phyloP scores from a whole-genome alignment of 2,113 vertebrate genomes.

The Scalopus aquaticus region DNA sequence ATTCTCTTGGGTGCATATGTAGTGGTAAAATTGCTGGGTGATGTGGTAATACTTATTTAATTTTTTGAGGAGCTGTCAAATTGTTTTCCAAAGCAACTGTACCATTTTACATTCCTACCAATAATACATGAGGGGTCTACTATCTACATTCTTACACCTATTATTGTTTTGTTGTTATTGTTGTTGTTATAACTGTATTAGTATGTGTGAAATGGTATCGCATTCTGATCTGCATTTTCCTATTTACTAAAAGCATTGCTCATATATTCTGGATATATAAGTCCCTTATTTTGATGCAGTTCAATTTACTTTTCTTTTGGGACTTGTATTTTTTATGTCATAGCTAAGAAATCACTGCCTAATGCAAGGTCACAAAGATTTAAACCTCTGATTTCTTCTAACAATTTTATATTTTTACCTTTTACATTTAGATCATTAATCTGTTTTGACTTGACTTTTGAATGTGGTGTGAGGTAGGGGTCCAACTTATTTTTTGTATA shows the following conservation, averaged over 20 bases:
- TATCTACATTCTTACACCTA: background rate
- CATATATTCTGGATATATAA: background rate
- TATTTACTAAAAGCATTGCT: background rate
- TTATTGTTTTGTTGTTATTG: background rate
- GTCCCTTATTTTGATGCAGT: background rate
- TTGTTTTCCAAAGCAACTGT: background rate
- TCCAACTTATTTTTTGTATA: background rate
- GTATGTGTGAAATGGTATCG: background rate
- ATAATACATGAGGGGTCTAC: background rate
- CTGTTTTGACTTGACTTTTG: background rate
- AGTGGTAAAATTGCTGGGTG: background rate
- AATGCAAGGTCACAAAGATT: background rate
- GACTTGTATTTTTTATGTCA: background rate
- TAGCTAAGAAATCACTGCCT: background rate
- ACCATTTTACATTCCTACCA: background rate
- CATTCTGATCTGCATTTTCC: conserved; percentile 14
- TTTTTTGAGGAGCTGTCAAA: background rate
- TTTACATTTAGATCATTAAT: background rate
- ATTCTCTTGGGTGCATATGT: background rate
- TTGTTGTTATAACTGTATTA: background rate
- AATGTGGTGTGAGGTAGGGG: background rate
- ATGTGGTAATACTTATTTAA: background rate
- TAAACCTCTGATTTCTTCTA: background rate
- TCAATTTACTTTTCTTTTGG: conserved; percentile 7
- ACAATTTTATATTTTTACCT: conserved; percentile 16